Conservation (phyloP, 2,888 invertebrate species). For the Eupithecia tripunctaria region DNA sequence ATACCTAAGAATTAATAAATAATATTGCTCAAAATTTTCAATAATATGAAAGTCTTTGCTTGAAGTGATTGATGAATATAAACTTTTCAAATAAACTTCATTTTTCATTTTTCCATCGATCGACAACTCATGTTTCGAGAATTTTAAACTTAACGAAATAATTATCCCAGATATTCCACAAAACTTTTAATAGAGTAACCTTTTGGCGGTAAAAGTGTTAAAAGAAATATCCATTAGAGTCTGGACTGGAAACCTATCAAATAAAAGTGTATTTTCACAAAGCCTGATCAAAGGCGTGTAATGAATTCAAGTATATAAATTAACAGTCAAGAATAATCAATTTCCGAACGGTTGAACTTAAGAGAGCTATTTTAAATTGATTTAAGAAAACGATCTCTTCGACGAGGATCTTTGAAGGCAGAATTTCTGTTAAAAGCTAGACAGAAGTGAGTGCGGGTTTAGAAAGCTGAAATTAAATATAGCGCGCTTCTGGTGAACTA, state of each 20-base stretch:
- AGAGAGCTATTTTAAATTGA: constrained; percentile 29
- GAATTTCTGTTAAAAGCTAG: background rate
- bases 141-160: background rate
- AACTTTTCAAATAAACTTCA: no score
- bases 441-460: background rate
- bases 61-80: no score
- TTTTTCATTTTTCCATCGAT: no score
- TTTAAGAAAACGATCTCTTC: constrained; percentile 26
- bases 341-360: constrained; percentile 35
- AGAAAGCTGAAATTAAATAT: background rate
- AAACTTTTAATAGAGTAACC: background rate
- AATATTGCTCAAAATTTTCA: no score
- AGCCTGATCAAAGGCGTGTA: constrained; percentile 36
- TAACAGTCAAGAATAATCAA: constrained; percentile 41
- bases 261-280: constrained; percentile 16
- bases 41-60: no score
- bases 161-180: background rate
- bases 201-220: constrained; percentile 2
- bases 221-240: background rate
- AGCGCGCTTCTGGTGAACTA: no score
- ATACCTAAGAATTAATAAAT: no score
- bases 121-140: background rate
- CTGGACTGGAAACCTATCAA: constrained; percentile 1
- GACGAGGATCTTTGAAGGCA: background rate
- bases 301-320: constrained; percentile 41